A percentile compares a stretch with the other conserved stretches of the same genome.
These are phyloP conservation scores for Proisotoma minuta DNA, from an alignment of 2,888 invertebrate species.

Conservation along the genomic window DNA sequence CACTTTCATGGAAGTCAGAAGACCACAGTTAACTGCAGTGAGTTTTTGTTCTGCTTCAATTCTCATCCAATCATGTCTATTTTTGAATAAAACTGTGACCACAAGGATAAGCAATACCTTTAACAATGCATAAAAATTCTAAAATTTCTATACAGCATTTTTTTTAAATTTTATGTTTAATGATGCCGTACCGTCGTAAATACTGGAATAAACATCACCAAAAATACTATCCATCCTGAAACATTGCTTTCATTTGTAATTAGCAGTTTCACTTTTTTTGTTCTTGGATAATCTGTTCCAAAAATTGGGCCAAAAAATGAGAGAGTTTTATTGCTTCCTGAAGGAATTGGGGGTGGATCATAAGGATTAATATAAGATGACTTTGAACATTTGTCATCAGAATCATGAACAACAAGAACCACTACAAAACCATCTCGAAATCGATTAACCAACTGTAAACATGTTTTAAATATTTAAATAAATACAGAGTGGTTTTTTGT, in stretches of 20 bases:
- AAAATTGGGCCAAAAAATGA: not conserved
- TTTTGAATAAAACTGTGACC: slow-evolving; percentile 28
- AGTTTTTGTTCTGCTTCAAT: slow-evolving; percentile 12
- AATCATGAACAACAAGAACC: slow-evolving; percentile 34
- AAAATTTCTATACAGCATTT: too few relatives aligned
- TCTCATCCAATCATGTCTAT: slow-evolving; percentile 38
- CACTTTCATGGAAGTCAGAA: not conserved
- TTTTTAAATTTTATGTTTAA: too few relatives aligned
- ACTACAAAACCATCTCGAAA: slow-evolving; percentile 38
- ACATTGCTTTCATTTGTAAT: slow-evolving; percentile 31
- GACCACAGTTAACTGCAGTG: not conserved
- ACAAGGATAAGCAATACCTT: slow-evolving; percentile 19
- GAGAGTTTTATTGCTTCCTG: not conserved
- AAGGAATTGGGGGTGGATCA: not conserved
- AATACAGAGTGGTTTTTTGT: too few relatives aligned
- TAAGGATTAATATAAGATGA: not conserved
- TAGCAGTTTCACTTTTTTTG: slow-evolving; percentile 27
- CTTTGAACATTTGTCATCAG: slow-evolving; percentile 28
- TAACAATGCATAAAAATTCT: slow-evolving; percentile 5
- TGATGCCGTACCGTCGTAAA: slow-evolving; percentile 14
- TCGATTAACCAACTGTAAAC: slow-evolving; percentile 5
- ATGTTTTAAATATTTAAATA: not conserved
- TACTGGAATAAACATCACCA: slow-evolving; percentile 27
- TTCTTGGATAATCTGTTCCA: not conserved
- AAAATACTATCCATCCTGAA: slow-evolving; percentile 16